Evolutionary conservation across 1,140 invertebrate species (phyloP), one percentile per base, ranked within the genome.

Genomic region (Delia radicum): DNA sequence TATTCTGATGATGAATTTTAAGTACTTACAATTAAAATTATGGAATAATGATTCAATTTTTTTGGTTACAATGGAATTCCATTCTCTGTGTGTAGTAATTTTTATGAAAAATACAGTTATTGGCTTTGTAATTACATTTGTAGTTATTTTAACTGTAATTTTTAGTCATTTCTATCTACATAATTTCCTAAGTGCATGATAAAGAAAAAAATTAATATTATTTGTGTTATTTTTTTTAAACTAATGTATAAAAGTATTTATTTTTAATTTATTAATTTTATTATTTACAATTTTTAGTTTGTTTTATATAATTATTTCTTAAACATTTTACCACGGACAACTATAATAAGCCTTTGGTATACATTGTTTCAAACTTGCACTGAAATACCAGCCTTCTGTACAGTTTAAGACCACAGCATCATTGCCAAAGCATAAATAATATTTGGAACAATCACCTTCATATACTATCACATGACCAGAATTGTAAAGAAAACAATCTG

Each of bases 401-500:
- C 74, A 75, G 10, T 10, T 21, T 26, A 75, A 12, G 1, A 71
- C 26, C 5, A 29, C 28, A 6, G 29, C 46, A n/a, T 71, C 15
- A 0, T 13, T 28, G 15, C 63, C 74, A 31, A 71, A 71, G 29
- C 75, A 76, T 13, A 46, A 27, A 61, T 63, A 73, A 29, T 76
- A 76, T 73, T 72, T 61, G 1, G 18, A 65, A 31, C 75, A 76
- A 48, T 76, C 75, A 13, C 71, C 75, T n/a, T 27, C 8, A 31
- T 76, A 76, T 13, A 31, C 3, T 4, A 76, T 15, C 1, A 8
- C 21, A 13, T 73, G 26, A 13, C 71, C 24, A 31, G 6, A 28
- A 5, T 27, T 15, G 12, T 10, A 33, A 24, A 5, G 33, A 8
- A 24, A 21, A 65, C 71, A 73, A 6, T 28, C 12, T 27, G 42